phyloP scores from a whole-genome alignment of 2,888 invertebrate genomes.

The Pterostichus niger region DNA sequence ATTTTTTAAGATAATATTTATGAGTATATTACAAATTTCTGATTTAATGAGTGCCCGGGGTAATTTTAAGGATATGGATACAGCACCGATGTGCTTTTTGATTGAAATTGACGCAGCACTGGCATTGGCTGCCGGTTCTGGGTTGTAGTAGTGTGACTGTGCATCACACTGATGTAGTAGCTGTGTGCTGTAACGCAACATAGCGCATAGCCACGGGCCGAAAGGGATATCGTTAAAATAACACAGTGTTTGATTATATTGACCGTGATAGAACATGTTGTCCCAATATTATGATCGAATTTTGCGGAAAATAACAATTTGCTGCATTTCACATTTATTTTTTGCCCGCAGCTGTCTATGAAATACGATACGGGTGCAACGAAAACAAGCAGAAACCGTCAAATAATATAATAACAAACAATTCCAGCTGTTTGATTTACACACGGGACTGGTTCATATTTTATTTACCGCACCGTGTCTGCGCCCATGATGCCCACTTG shows the following conservation, averaged over 20 bases:
- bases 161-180: not conserved
- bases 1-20: constrained; percentile 36
- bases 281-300: constrained; percentile 67
- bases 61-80: constrained; percentile 23
- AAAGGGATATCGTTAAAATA: constrained; percentile 65
- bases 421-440: constrained; percentile 65
- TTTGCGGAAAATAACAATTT: constrained; percentile 67
- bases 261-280: constrained; percentile 66
- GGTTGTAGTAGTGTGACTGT: not conserved
- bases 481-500: constrained; percentile 16
- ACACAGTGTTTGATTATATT: constrained; percentile 66
- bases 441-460: constrained; percentile 38
- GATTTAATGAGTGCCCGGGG: constrained; percentile 30
- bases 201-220: constrained; percentile 59
- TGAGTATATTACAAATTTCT: not conserved
- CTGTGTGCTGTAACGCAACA: constrained; percentile 21
- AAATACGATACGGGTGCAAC: constrained; percentile 67
- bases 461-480: constrained; percentile 28
- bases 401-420: constrained; percentile 66
- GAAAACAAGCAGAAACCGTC: constrained; percentile 64
- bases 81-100: constrained; percentile 26
- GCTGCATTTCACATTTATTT: constrained; percentile 66
- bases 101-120: constrained; percentile 21
- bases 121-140: constrained; percentile 4
- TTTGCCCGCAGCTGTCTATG: constrained; percentile 66